phyloP scores from a whole-genome alignment of 2,888 invertebrate genomes.

The Lysandra bellargus region DNA sequence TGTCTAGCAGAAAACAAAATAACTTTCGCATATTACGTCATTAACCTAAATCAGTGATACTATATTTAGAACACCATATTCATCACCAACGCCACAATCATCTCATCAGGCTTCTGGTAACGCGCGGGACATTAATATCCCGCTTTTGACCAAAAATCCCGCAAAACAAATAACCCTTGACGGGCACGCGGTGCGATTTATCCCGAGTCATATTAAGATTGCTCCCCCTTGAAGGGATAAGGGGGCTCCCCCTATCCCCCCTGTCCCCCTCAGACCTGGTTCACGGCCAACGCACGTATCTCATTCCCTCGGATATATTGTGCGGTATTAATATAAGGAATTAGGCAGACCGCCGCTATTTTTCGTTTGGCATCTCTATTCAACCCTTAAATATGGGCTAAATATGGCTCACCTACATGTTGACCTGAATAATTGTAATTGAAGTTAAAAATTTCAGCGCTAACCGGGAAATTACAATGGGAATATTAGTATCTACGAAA shows the following conservation, averaged over 20 bases:
- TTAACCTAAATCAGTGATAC: background rate
- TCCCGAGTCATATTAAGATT: conserved; percentile 69
- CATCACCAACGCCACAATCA: background rate
- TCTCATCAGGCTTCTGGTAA: background rate
- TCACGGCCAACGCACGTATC: conserved; percentile 40
- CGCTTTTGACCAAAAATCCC: conserved; percentile 16
- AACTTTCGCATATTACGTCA: no score
- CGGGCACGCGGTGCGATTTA: conserved; percentile 61
- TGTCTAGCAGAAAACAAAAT: no score
- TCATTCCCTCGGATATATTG: conserved; percentile 44
- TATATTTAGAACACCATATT: background rate
- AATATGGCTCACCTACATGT: background rate
- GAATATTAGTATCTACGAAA: no score
- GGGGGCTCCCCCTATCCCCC: conserved; percentile 46
- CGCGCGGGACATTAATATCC: conserved; percentile 7
- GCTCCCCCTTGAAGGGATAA: conserved; percentile 54
- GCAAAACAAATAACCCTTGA: conserved; percentile 41
- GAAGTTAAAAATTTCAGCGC: no score
- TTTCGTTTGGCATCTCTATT: conserved; percentile 4
- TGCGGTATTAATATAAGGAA: conserved; percentile 41
- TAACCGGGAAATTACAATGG: no score
- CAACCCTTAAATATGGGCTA: background rate
- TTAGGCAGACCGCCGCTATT: background rate
- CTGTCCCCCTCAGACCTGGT: conserved; percentile 41
- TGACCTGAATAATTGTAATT: no score